Conservation (phyloP, 1,140 invertebrate species). For the Achroia grisella region DNA sequence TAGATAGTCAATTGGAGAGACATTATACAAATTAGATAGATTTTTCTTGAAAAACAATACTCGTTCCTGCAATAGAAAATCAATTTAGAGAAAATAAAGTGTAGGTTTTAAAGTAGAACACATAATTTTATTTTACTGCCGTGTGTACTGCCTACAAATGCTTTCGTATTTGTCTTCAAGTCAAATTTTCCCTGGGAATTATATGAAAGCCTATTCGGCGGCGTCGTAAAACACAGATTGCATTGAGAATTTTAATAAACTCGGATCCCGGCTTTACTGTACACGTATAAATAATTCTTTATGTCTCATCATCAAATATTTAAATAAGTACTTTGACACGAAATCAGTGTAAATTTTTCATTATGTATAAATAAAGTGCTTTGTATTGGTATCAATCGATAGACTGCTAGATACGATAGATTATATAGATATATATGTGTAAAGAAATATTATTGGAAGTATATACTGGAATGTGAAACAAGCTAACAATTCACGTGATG, state of each 20-base stretch:
- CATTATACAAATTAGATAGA: no score
- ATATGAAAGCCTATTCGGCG: conserved; percentile 19
- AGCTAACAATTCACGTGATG: no score
- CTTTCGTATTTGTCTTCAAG: conserved; percentile 18
- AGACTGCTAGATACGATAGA: no score
- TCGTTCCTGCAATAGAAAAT: neutral
- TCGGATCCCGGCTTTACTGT: neutral
- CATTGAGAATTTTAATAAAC: conserved; percentile 38
- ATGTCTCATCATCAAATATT: neutral
- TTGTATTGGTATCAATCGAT: no score
- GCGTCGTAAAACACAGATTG: conserved; percentile 32
- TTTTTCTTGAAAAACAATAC: no score
- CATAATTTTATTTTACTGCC: conserved; percentile 17
- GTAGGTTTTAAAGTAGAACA: conserved; percentile 4
- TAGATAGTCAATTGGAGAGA: no score
- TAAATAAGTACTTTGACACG: conserved; percentile 1
- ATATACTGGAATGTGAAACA: no score
- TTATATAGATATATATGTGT: no score
- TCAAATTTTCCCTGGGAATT: conserved; percentile 21
- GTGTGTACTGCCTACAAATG: conserved; percentile 16
- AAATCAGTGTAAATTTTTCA: neutral
- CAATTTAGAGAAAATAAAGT: neutral
- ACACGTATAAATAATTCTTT: conserved; percentile 3
- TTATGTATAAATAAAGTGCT: no score
- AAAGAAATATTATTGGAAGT: no score